Base-by-base conservation (phyloP, 1,140 invertebrate genomes). In the Stegodyphus dumicola region DNA sequence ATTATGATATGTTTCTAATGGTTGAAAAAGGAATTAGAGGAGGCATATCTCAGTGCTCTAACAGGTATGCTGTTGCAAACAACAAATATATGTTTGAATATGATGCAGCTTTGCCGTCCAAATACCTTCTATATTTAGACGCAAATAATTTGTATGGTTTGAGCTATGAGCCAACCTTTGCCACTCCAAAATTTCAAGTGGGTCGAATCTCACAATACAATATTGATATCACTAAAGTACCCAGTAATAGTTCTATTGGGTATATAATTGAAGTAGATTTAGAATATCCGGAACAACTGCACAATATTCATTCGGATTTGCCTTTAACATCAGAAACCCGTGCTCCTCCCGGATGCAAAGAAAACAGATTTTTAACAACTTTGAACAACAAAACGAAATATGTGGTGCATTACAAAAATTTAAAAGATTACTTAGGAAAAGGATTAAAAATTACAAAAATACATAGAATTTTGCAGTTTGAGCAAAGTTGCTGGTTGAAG, bases 91-190 rank as follows among this genome's bases (percentile, higher is more conserved):
- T 88, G 6, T n/a, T 15, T 65, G 64, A 87, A 71, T 88, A 87
- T 83, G 71, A 88, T 78, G 48, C 54, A 11, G 51, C 73, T 3
- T 83, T 89, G 77, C 49, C 56, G 76, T 66, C 33, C 5, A 87
- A 13, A 10, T 88, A 89, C 52, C 53, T 88, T 5, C 83, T 87
- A 49, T 88, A 88, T 86, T 75, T 86, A 11, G 88, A 87, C 77
- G 65, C 64, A 2, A 89, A 89, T 65, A 90, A 89, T 86, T 7
- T 15, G 7, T 89, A 90, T 86, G 88, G 87, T 71, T n/a, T 74
- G 67, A 56, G 69, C 79, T 33, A 81, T 81, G 79, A 60, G 17
- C 6, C 69, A 81, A 33, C 7, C 3, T 10, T 18, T 81, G 5
- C 79, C 79, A 5, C 48, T 33, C 7, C 6, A 70, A 6, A 6